Evolutionary conservation across 2,888 invertebrate species (phyloP), one percentile per base, ranked within the genome.

Genomic region (Parnassius apollo): DNA sequence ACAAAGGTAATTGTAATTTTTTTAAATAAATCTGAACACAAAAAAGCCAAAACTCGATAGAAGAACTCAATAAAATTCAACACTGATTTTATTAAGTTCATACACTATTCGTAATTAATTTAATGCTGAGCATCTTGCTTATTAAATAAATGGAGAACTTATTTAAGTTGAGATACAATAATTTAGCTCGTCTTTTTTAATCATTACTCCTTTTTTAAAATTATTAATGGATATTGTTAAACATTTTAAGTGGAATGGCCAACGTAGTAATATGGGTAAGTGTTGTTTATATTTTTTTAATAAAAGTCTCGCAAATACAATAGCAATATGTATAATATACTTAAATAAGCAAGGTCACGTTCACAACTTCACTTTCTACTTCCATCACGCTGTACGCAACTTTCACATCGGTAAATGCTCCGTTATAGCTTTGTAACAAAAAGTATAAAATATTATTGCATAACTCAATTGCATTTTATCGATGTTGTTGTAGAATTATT

Each of bases 361-460:
- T n/a, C n/a, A n/a, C 13, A 64, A 68, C 60, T 68, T 71, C 68
- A 70, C 73, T 73, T 73, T 72, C 73, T 72, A 72, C 65, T 61
- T 66, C 57, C 66, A 65, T 52, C 65, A 64, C 66, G 69, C 59
- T 59, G 67, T 67, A 68, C 63, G 63, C 65, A 66, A 72, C 73
- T 73, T 73, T 73, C 73, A 70, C 73, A 66, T 73, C 67, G 69
- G 66, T 69, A 73, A 71, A 73, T 69, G 62, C 68, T 68, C 66
- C 68, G 68, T 71, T 70, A 72, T 62, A 58, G 35, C 53, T 59
- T 59, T 56, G 42, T 59, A 57, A 52, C 46, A 55, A 61, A 59
- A 52, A 51, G 25, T 45, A 58, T 56, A 59, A 60, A 64, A 53
- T 48, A 25, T 51, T 13, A 59, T 64, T 56, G 57, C 35, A 53